Percentiles rank a stretch among this genome's conserved stretches.
Conservation (phyloP, 2,113 vertebrate genomes). For the Ceuthmochares aereus region DNA sequence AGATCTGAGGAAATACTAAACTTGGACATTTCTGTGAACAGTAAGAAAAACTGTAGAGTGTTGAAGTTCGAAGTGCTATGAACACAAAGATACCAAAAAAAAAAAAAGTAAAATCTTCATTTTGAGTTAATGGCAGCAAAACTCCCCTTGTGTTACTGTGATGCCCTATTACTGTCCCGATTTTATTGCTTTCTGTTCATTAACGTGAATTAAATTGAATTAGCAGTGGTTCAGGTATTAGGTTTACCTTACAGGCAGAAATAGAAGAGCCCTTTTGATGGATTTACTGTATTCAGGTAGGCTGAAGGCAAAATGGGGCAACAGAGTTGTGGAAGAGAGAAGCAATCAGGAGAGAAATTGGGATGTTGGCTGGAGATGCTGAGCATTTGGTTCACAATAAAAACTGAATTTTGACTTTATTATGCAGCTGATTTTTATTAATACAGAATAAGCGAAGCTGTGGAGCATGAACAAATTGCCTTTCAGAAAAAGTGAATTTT, state of each 20-base stretch:
- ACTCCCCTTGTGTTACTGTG: neutral
- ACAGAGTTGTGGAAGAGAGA: neutral
- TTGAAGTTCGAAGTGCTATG: neutral
- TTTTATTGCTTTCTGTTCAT: neutral
- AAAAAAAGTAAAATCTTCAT: neutral
- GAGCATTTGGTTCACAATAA: neutral
- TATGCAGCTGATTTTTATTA: neutral
- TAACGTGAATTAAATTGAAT: neutral
- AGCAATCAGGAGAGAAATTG: neutral
- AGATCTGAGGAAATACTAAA: neutral
- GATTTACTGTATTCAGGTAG: neutral
- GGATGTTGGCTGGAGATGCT: neutral
- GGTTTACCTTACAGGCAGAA: neutral
- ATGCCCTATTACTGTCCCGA: neutral
- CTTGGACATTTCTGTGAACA: neutral
- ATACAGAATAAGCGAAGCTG: neutral
- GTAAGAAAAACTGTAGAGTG: neutral
- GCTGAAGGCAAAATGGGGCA: neutral
- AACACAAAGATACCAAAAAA: neutral
- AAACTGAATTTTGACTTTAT: neutral
- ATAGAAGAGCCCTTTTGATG: neutral
- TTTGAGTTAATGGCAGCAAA: neutral
- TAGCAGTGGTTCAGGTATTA: neutral
- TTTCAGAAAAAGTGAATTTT: neutral
- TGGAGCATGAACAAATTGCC: neutral